Base-by-base conservation (phyloP, 1,140 invertebrate species). In the Cheumatopsyche charites region DNA sequence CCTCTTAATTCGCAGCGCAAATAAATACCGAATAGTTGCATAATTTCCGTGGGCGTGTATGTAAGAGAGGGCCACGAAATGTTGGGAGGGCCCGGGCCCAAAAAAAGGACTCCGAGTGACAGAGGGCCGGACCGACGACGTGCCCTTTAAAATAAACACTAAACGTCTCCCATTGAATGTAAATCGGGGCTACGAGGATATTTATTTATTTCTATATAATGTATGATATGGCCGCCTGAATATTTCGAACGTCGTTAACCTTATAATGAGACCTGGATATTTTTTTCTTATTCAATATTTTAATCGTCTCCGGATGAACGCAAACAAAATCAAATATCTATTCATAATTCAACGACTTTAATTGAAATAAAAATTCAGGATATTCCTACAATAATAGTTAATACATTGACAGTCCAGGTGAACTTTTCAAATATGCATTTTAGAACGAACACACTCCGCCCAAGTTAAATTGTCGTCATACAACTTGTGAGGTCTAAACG, bases 111-210 rank as follows among this genome's bases (percentile, higher is more conserved):
- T 36, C 11, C 21, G 43, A 55, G 66, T 68, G 66, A 68, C 66
- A 68, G 66, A 68, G 73, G 70, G 26, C 55, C 58, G 41, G 61
- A 21, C 19, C 41, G 63, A 58, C 70, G 74, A 73, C 74, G 71
- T 67, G 67, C 74, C 71, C 67, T 36, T 68, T 72, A 76, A 58
- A 76, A 76, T 73, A 76, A 76, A 76, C 75, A 76, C 72, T 76
- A 73, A 76, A 73, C 71, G 75, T 76, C 72, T 62, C 65, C 75
- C 75, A 76, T 76, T 76, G 75, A 76, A 76, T 76, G 75, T 76
- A 76, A 76, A 76, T 76, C 69, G 72, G 75, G 69, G 47, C 45
- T 73, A 55, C 49, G 71, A 9, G 29, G 68, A 72, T 71, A 75
- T 75, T 72, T 75, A 75, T 75, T 75, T 75, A 73, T 75, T 67